Base-by-base conservation (phyloP, 2,888 invertebrate species). In the Drosophila picticornis region DNA sequence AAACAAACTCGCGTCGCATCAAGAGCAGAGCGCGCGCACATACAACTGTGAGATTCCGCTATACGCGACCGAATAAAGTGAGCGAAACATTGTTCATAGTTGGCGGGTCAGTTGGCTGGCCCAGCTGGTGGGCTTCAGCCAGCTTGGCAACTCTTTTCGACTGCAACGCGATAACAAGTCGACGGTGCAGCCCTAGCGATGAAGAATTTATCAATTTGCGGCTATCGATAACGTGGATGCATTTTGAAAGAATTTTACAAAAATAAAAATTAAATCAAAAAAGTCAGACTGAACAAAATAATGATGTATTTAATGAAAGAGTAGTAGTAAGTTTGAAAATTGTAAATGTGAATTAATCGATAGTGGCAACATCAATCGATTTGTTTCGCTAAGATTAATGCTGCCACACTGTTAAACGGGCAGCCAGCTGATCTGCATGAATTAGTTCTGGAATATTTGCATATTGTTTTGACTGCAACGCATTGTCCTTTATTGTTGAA, bases 41-140 rank as follows among this genome's bases (percentile, higher is more conserved):
- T 72, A 80, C 75, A 75, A 78, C 77, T 80, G 31, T 58, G 67
- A 31, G 9, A 53, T 58, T 75, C 31, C 63, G 75, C 77, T 63
- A 22, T 19, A 67, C 67, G 76, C 71, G 63, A 75, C 66, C 48
- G 67, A 78, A 72, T 78, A 61, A 74, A 46, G 29, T 59, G 10
- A 9, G 19, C 7, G 50, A 32, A 62, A 27, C 48, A 25, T 25
- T 34, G 36, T 70, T 75, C 59, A 52, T 75, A 59, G 40, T 75
- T 72, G 64, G 76, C 76, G 75, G 75, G 70, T 32, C 50, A 68
- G 25, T n/a, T 57, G 40, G 16, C 11, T 43, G 36, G 1, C 55
- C 31, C 73, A 73, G 38, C 50, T 51, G 29, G 11, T 34, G 1
- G 27, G 11, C 11, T 7, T 51, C 40, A 5, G 1, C 11, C 19